phyloP scores from a whole-genome alignment of 2,888 invertebrate genomes.

The Aethes cnicana region DNA sequence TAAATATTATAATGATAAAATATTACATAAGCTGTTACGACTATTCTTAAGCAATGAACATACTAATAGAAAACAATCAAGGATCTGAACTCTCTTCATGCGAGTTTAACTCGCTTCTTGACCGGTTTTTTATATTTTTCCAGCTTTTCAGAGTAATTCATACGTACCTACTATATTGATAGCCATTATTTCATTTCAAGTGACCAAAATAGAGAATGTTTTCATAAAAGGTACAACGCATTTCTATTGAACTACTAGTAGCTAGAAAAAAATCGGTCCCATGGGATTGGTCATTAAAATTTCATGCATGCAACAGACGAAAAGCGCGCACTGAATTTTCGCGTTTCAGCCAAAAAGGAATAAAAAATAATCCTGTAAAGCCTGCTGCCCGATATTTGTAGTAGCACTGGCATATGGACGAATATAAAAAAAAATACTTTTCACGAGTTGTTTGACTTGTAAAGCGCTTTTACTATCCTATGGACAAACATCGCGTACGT shows the following conservation, averaged over 20 bases:
- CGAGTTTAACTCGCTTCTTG: too few species aligned
- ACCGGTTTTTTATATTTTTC: too few species aligned
- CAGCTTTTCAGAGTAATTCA: background rate
- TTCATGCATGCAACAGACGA: slow-evolving; percentile 33
- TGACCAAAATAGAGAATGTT: background rate
- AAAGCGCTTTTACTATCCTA: background rate
- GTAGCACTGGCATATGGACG: slow-evolving; percentile 7
- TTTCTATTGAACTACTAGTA: slow-evolving; percentile 8
- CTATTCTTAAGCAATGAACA: too few species aligned
- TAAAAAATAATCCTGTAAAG: slow-evolving; percentile 30
- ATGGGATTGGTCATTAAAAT: slow-evolving; percentile 30
- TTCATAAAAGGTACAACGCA: background rate
- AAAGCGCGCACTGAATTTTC: slow-evolving; percentile 29
- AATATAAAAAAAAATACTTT: background rate
- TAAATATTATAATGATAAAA: too few species aligned
- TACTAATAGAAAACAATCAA: too few species aligned
- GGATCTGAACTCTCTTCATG: too few species aligned
- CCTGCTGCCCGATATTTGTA: slow-evolving; percentile 26
- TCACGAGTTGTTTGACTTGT: background rate
- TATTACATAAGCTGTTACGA: too few species aligned
- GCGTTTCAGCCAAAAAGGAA: slow-evolving; percentile 26
- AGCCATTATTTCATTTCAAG: background rate
- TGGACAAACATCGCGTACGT: too few species aligned
- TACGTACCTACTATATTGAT: background rate
- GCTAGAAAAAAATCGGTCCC: slow-evolving; percentile 24